phyloP scores from a whole-genome alignment of 2,113 vertebrate genomes.

The Hippocampus zosterae region DNA sequence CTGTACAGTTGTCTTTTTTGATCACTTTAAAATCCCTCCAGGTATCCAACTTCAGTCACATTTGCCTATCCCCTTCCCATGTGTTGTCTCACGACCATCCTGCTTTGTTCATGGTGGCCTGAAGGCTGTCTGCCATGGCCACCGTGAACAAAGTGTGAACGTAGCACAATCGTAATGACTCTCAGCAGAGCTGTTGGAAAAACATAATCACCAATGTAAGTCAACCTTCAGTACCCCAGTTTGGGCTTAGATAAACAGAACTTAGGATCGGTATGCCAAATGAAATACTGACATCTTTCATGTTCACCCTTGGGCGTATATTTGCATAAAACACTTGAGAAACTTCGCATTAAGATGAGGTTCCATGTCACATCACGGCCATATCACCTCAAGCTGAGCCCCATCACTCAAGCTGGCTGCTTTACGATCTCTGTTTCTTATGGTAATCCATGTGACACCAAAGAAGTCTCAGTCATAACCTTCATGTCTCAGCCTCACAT shows the following conservation, averaged over 20 bases:
- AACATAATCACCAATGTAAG: background rate
- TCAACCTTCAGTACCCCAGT: background rate
- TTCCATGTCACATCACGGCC: conserved; percentile 33
- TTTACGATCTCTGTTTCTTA: conserved; percentile 52
- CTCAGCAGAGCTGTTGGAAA: background rate
- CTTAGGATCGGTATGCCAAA: background rate
- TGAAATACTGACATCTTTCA: background rate
- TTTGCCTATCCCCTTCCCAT: background rate
- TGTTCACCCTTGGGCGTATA: conserved; percentile 3
- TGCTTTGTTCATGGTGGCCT: background rate
- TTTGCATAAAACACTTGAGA: conserved; percentile 23
- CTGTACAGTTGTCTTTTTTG: background rate
- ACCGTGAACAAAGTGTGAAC: background rate
- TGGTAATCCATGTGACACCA: conserved; percentile 60
- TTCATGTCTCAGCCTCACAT: conserved; percentile 39
- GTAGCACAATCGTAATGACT: background rate
- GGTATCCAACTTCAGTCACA: background rate
- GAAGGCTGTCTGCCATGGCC: background rate
- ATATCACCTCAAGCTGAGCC: conserved; percentile 35
- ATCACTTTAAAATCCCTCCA: background rate
- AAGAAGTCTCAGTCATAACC: conserved; percentile 31
- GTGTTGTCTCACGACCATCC: background rate
- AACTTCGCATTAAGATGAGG: conserved; percentile 26
- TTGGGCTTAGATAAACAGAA: background rate
- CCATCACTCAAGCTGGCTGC: conserved; percentile 37